Percentiles rank a stretch among this genome's conserved stretches.
These are phyloP conservation scores for Trichogramma evanescens DNA, from an alignment of 2,888 invertebrate genomes.

Conservation along the genomic window DNA sequence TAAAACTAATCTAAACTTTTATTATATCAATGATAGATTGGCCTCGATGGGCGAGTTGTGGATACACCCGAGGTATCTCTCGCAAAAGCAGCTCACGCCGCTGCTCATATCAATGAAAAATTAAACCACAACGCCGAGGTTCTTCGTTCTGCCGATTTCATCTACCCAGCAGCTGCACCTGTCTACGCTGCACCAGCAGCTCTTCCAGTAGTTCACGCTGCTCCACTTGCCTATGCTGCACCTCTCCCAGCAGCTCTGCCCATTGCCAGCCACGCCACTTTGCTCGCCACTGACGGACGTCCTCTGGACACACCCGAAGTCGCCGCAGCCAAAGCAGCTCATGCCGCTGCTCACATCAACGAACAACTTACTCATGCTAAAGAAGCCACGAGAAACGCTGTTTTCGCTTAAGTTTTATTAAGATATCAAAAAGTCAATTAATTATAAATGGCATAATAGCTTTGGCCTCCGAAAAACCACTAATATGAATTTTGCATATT, in stretches of 20 bases:
- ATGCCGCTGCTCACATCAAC: conserved; percentile 31
- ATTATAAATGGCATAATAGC: too few species aligned
- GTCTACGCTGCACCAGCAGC: conserved; percentile 6
- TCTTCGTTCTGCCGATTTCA: conserved; percentile 26
- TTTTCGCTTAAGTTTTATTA: not conserved
- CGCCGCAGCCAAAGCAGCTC: conserved; percentile 30
- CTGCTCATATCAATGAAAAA: conserved; percentile 36
- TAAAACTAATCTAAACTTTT: too few species aligned
- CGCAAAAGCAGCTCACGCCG: conserved; percentile 37
- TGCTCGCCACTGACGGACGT: conserved; percentile 27
- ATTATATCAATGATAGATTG: conserved; percentile 18
- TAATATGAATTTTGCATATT: too few species aligned
- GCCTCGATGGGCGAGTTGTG: conserved; percentile 33
- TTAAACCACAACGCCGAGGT: conserved; percentile 32
- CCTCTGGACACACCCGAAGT: conserved; percentile 34
- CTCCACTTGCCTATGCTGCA: conserved; percentile 10
- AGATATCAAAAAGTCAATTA: too few species aligned
- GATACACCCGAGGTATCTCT: conserved; percentile 35
- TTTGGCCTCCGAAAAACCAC: too few species aligned
- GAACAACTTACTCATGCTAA: conserved; percentile 26
- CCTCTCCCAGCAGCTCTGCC: conserved; percentile 8
- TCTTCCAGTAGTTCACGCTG: not conserved
- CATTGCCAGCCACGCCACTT: not conserved
- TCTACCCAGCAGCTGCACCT: conserved; percentile 18
- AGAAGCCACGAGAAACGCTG: conserved; percentile 26